These are phyloP conservation scores for Cephalopachus bancanus DNA, from an alignment of 2,797 vertebrate genomes.

Conservation along the genomic window DNA sequence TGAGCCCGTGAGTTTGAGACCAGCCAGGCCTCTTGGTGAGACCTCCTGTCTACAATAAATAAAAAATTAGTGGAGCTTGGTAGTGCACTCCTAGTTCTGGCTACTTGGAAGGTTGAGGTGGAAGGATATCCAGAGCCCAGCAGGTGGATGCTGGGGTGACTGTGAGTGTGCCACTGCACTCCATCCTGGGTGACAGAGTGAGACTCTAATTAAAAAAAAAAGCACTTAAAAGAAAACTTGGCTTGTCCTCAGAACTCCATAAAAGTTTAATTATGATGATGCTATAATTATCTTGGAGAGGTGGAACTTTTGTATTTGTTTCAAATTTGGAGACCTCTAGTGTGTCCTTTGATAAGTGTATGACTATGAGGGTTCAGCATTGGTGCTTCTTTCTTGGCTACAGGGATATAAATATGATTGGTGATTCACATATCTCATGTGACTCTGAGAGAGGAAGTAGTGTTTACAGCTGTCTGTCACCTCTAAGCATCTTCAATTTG, in stretches of 20 bases:
- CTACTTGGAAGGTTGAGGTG: too few relatives aligned
- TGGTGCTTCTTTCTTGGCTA: not conserved
- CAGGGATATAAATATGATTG: too few relatives aligned
- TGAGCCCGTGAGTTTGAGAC: too few relatives aligned
- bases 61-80: too few relatives aligned
- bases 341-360: not conserved
- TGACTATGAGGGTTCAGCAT: not conserved
- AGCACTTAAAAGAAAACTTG: not conserved
- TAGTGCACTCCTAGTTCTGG: too few relatives aligned
- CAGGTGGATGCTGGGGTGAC: too few relatives aligned
- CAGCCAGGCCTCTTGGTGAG: too few relatives aligned
- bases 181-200: too few relatives aligned
- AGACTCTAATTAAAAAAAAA: not conserved
- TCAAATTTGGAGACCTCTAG: not conserved
- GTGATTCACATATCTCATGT: not conserved
- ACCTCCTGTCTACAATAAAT: too few relatives aligned
- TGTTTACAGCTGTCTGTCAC: not conserved
- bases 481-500: not conserved
- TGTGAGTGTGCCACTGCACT: too few relatives aligned
- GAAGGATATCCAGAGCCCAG: too few relatives aligned
- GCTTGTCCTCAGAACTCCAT: not conserved
- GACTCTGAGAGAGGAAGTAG: not conserved
- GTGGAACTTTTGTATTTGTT: not conserved
- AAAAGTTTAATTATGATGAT: not conserved
- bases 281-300: not conserved